phyloP scores from a whole-genome alignment of 2,888 invertebrate genomes.

The Idaea straminata region DNA sequence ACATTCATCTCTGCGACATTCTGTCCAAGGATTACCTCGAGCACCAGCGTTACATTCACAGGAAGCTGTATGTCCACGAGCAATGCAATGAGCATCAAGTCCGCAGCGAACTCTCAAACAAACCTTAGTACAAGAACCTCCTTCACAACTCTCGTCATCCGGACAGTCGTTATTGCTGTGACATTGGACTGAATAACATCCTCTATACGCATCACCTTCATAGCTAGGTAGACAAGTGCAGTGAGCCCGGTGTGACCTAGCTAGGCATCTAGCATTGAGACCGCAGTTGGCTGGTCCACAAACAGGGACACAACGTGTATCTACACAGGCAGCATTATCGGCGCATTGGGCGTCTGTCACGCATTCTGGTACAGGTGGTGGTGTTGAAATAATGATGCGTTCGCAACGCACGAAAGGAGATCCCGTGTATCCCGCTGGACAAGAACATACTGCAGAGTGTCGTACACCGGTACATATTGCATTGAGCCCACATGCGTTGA shows the following conservation, averaged over 20 bases:
- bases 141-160: conserved; percentile 89
- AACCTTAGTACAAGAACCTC: conserved; percentile 89
- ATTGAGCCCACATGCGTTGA: conserved; percentile 90
- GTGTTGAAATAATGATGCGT: conserved; percentile 47
- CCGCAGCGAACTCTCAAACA: conserved; percentile 91
- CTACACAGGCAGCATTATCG: conserved; percentile 90
- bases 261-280: conserved; percentile 87
- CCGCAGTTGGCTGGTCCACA: conserved; percentile 88
- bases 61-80: conserved; percentile 88
- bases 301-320: conserved; percentile 86
- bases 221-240: conserved; percentile 91
- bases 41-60: conserved; percentile 89
- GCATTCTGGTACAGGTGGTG: conserved; percentile 86
- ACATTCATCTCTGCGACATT: conserved; percentile 90
- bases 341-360: conserved; percentile 87
- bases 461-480: conserved; percentile 87
- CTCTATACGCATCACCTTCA: conserved; percentile 90
- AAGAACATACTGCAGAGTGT: conserved; percentile 91
- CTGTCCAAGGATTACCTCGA: conserved; percentile 88
- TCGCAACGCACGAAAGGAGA: conserved; percentile 88
- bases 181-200: conserved; percentile 90
- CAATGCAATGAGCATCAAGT: conserved; percentile 86
- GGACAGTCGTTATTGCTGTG: conserved; percentile 92
- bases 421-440: conserved; percentile 88
- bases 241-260: conserved; percentile 88